Base-by-base conservation (phyloP, 2,888 invertebrate genomes). In the Biston betularia region DNA sequence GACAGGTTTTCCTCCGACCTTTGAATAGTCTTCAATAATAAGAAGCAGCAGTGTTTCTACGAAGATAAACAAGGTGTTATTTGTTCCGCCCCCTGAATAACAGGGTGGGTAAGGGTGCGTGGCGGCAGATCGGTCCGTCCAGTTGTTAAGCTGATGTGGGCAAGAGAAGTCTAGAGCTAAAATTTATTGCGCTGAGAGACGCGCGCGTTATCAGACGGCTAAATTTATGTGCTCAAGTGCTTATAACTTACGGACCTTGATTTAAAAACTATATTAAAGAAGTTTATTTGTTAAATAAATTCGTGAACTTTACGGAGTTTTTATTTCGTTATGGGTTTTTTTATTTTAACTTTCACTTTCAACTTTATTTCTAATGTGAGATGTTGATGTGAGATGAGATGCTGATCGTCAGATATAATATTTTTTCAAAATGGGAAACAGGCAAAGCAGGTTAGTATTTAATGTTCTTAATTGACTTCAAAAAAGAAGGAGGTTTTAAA, bases 81-180 rank as follows among this genome's bases (percentile, higher is more conserved):
- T n/a, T 44, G 34, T 45, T 56, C 10, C 45, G 33, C 45, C 44
- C 42, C 56, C 34, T 24, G 6, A n/a, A 42, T 8, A 42, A 40
- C 40, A 7, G 44, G 61, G 53, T 40, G 55, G 14, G 33, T 48
- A 42, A 55, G 62, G 62, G 54, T 33, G 35, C 40, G 44, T 45
- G 24, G 7, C 42, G 11, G 14, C 54, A 24, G 24, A 24, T 48
- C 54, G 7, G 14, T 0, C 10, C 46, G 54, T 9, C 33, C 48
- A 48, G 61, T 46, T 45, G 54, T 24, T 38, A 46, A 14, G 14
- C 10, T 9, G 53, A 8, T 14, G 48, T 24, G 38, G 10, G 42
- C 48, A 40, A 14, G 55, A 8, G 40, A 42, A 44, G 48, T 15
- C 49, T 63, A 40, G 33, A 35, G 48, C 48, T 14, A 34, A 48